phyloP scores from a whole-genome alignment of 53 echinoderm and acorn worm genomes.

The Mesocentrotus franciscanus region DNA sequence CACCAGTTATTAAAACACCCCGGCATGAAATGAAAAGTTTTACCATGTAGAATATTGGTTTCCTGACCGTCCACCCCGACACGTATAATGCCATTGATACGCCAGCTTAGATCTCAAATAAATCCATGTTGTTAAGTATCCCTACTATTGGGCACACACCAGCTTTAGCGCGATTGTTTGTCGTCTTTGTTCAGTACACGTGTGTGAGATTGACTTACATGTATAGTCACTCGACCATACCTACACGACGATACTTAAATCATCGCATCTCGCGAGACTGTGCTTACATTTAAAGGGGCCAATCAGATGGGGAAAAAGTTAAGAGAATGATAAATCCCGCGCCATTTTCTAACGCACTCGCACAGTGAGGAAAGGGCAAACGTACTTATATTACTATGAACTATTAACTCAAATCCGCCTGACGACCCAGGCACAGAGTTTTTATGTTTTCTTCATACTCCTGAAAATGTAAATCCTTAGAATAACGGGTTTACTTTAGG shows the following conservation, averaged over 20 bases:
- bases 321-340: too few species aligned
- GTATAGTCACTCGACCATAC: not conserved
- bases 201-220: constrained; percentile 4
- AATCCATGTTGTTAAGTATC: not conserved
- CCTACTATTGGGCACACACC: not conserved
- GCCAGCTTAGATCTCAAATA: not conserved
- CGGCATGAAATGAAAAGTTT: not conserved
- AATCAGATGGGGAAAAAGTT: not conserved
- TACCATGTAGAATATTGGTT: not conserved
- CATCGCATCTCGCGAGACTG: not conserved
- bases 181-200: not conserved
- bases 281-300: not conserved
- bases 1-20: not conserved
- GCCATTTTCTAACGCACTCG: too few species aligned
- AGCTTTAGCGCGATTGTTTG: not conserved
- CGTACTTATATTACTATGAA: too few species aligned
- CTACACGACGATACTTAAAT: not conserved
- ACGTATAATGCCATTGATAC: constrained; percentile 9
- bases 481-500: too few species aligned
- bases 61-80: not conserved
- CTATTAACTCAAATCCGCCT: too few species aligned
- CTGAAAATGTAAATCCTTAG: too few species aligned
- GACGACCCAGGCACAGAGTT: too few species aligned
- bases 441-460: too few species aligned
- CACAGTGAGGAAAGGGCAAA: too few species aligned